Evolutionary conservation across 2,797 vertebrate genomes (phyloP).

Genomic region (Sebastes taczanowskii): DNA sequence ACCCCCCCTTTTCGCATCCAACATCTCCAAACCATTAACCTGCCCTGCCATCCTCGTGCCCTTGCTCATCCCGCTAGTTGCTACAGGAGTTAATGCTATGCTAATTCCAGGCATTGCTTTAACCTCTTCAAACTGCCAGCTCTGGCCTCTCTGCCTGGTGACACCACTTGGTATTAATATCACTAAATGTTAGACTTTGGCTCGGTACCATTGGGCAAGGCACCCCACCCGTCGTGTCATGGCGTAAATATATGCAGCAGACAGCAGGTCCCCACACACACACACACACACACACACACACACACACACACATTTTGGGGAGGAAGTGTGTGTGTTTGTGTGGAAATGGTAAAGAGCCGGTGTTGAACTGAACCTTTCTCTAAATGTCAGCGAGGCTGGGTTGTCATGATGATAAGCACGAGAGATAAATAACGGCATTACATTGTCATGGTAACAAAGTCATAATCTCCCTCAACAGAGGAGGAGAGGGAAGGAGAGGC

Average conservation of each 20-base stretch:
- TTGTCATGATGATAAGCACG: conserved; percentile 66
- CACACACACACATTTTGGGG: neutral
- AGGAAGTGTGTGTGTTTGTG: conserved; percentile 30
- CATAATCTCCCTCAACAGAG: conserved; percentile 45
- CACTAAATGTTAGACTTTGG: conserved; percentile 40
- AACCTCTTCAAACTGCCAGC: conserved; percentile 49
- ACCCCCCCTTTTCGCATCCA: conserved; percentile 34
- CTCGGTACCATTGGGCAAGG: conserved; percentile 31
- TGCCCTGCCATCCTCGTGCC: conserved; percentile 21
- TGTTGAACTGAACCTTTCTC: conserved; percentile 67
- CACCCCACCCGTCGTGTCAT: neutral
- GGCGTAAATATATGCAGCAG: conserved; percentile 11
- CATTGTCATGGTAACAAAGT: conserved; percentile 68
- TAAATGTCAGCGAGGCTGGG: conserved; percentile 71
- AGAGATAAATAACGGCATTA: conserved; percentile 65
- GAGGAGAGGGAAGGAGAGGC: neutral
- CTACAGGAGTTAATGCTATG: conserved; percentile 41
- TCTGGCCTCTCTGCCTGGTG: conserved; percentile 16
- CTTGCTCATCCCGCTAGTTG: conserved; percentile 24
- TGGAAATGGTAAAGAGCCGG: conserved; percentile 34
- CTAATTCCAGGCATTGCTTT: conserved; percentile 60
- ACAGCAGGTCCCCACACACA: neutral
- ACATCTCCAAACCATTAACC: conserved; percentile 64
- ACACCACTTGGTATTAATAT: conserved; percentile 57
- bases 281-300: neutral